Base-by-base conservation (phyloP, 2,113 vertebrate species). In the Synchiropus splendidus region DNA sequence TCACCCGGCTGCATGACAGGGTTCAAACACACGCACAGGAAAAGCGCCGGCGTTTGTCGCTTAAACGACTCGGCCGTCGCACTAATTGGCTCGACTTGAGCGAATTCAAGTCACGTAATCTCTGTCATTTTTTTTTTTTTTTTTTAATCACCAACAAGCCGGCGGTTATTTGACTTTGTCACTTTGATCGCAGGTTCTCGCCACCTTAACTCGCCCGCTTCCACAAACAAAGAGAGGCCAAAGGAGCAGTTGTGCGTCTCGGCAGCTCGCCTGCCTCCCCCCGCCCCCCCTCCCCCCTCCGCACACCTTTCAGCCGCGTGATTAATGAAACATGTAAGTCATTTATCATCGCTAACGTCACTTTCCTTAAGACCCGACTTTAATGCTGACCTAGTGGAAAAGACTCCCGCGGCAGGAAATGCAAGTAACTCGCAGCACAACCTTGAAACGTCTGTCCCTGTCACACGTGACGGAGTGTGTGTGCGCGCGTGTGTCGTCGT, bases 271-370 rank as follows among this genome's bases (percentile, higher is more conserved):
- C 12, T n/a, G 9, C 46, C 38, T 45, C 53, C 18, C 11, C 41
- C 51, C 51, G 59, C 10, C 42, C 4, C n/a, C 41, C 51, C 51
- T 59, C 11, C 42, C 6, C 50, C 14, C 38, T 12, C 58, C 31
- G 18, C 55, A 42, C 57, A 70, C 54, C 67, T 75, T 71, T 77
- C 72, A 67, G 44, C 43, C 27, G 18, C 18, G 55, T 81, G 78
- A 83, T 77, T 80, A 77, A 84, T 80, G 74, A 70, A 71, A 72
- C 74, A 42, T 65, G 75, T 64, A 66, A 65, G 65, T 65, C 78
- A 75, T 80, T 80, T 50, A 83, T 84, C 80, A 81, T 80, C 43
- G 51, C 69, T 69, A 67, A 79, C 63, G 74, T 78, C 72, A 68
- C 54, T 62, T 71, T 79, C 55, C 58, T 64, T 71, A 78, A 69